phyloP scores from a whole-genome alignment of 1,140 invertebrate genomes.

The Pseudomyrmex sp. region DNA sequence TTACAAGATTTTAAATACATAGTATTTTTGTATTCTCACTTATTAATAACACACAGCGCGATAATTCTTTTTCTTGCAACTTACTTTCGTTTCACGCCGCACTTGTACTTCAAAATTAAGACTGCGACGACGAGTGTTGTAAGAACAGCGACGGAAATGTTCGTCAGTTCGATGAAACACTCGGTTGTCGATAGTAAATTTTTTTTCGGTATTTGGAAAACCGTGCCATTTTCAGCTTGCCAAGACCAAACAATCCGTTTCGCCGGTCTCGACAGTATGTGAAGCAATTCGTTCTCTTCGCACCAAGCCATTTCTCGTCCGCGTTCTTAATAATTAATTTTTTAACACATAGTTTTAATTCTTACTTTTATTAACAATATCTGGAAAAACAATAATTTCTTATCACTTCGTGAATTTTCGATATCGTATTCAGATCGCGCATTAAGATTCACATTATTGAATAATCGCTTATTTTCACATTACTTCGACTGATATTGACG shows the following conservation, averaged over 20 bases:
- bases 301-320: slow-evolving; percentile 71
- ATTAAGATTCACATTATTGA: not conserved
- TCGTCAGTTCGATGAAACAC: slow-evolving; percentile 73
- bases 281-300: slow-evolving; percentile 63
- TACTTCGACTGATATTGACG: slow-evolving; percentile 22
- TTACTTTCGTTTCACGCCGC: slow-evolving; percentile 64
- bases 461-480: slow-evolving; percentile 23
- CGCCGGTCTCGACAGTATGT: slow-evolving; percentile 61
- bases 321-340: not conserved
- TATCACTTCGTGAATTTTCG: too few relatives aligned
- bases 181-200: slow-evolving; percentile 56
- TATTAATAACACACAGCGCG: too few relatives aligned
- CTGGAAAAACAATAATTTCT: too few relatives aligned
- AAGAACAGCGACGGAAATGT: slow-evolving; percentile 65
- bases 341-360: slow-evolving; percentile 13
- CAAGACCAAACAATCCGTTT: slow-evolving; percentile 73
- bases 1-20: not conserved
- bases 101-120: slow-evolving; percentile 67
- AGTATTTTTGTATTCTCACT: too few relatives aligned
- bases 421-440: not conserved
- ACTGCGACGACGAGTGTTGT: slow-evolving; percentile 58
- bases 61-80: slow-evolving; percentile 24
- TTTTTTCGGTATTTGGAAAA: slow-evolving; percentile 61
- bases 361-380: not conserved
- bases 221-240: slow-evolving; percentile 71